phyloP scores from a whole-genome alignment of 2,113 vertebrate species.

The Macrotis lagotis region DNA sequence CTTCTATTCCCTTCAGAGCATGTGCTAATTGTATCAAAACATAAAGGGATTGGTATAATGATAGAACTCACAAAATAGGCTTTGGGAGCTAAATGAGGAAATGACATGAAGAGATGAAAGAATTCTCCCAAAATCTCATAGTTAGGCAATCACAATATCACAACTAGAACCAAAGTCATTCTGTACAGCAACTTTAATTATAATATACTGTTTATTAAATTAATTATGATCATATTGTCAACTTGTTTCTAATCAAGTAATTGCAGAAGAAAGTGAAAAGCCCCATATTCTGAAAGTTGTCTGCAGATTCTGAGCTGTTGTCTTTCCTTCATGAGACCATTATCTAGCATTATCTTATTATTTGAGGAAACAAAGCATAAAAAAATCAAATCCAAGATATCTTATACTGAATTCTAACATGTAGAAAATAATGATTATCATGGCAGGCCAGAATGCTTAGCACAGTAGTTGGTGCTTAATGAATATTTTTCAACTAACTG shows the following conservation, averaged over 20 bases:
- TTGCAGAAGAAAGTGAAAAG: neutral
- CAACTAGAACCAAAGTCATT: neutral
- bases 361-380: neutral
- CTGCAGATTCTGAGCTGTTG: neutral
- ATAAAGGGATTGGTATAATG: neutral
- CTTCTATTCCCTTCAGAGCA: neutral
- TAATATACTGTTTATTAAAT: neutral
- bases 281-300: neutral
- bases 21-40: neutral
- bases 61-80: neutral
- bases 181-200: neutral
- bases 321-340: neutral
- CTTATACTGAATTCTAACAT: neutral
- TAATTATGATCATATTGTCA: neutral
- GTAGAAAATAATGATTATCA: neutral
- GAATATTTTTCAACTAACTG: neutral
- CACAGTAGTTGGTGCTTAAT: neutral
- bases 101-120: neutral
- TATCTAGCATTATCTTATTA: neutral
- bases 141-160: neutral
- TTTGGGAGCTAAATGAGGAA: neutral
- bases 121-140: neutral
- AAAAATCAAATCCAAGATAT: neutral
- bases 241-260: neutral
- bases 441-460: neutral